A percentile compares a stretch with the other conserved stretches of the same genome.
Conservation (phyloP, 2,797 vertebrate species). For the Steatocranus sp. region DNA sequence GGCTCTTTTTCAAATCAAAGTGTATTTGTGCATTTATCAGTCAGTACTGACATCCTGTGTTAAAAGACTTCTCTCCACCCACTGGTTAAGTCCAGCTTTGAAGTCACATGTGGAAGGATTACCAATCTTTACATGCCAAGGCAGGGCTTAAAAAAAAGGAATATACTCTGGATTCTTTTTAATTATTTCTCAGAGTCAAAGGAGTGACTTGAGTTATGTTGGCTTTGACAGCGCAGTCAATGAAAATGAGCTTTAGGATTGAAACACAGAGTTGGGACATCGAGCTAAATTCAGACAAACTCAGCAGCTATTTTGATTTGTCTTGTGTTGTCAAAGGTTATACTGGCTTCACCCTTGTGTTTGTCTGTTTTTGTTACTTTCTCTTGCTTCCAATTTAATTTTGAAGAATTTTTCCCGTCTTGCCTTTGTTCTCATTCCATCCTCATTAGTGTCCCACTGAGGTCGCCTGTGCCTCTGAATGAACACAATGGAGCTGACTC, state of each 20-base stretch:
- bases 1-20: constrained; percentile 58
- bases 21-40: constrained; percentile 53
- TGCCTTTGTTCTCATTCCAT: not conserved
- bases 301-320: not conserved
- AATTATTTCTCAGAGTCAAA: not conserved
- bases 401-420: not conserved
- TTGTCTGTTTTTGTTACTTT: not conserved
- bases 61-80: constrained; percentile 38
- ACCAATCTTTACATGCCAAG: not conserved
- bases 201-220: constrained; percentile 11
- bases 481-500: not conserved
- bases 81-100: constrained; percentile 45
- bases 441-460: not conserved
- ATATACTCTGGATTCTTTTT: constrained; percentile 29
- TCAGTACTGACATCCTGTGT: constrained; percentile 31
- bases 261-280: not conserved
- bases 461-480: not conserved
- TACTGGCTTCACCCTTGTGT: not conserved
- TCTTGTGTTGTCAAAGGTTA: not conserved
- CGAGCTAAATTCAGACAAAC: not conserved
- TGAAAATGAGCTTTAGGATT: not conserved
- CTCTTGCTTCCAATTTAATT: not conserved
- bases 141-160: not conserved
- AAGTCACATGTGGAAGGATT: constrained; percentile 38
- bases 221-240: constrained; percentile 2